Evolutionary conservation across 2,113 vertebrate genomes (phyloP).

Genomic region (Geococcyx californianus): DNA sequence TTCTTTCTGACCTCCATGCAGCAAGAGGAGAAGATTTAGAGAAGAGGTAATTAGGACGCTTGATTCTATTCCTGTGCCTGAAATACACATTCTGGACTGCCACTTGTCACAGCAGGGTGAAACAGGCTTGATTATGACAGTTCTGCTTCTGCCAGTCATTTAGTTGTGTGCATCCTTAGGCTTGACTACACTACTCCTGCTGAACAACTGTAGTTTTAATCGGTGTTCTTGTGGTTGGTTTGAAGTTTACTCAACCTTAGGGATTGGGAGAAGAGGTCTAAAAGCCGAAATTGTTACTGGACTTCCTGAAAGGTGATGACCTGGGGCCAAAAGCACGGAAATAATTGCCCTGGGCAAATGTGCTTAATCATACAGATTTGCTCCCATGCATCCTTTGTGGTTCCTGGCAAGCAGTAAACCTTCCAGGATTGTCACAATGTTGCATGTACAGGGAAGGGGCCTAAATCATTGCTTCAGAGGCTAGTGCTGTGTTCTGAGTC

Average conservation of each 20-base stretch:
- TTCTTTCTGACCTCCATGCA: constrained; percentile 42
- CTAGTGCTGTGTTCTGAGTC: fast-evolving
- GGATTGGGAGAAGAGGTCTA: not conserved
- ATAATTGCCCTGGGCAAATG: not conserved
- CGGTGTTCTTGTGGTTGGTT: not conserved
- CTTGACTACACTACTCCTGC: not conserved
- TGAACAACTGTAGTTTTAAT: not conserved
- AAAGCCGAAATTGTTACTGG: not conserved
- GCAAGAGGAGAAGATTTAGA: constrained; percentile 19
- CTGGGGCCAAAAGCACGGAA: not conserved
- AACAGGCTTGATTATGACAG: not conserved
- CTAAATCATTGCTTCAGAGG: not conserved
- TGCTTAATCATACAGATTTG: not conserved
- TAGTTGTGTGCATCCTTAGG: not conserved
- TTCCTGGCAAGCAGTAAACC: not conserved
- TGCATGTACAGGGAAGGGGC: not conserved
- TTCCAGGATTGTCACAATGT: not conserved
- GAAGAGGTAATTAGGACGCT: constrained; percentile 52
- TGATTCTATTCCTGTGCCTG: constrained; percentile 52
- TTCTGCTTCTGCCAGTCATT: constrained; percentile 8
- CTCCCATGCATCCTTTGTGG: not conserved
- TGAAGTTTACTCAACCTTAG: not conserved
- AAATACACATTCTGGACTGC: constrained; percentile 27
- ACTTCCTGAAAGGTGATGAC: not conserved
- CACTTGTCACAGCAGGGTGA: constrained; percentile 11